Base-by-base conservation (phyloP, 2,888 invertebrate species). In the Orgyia antiqua region DNA sequence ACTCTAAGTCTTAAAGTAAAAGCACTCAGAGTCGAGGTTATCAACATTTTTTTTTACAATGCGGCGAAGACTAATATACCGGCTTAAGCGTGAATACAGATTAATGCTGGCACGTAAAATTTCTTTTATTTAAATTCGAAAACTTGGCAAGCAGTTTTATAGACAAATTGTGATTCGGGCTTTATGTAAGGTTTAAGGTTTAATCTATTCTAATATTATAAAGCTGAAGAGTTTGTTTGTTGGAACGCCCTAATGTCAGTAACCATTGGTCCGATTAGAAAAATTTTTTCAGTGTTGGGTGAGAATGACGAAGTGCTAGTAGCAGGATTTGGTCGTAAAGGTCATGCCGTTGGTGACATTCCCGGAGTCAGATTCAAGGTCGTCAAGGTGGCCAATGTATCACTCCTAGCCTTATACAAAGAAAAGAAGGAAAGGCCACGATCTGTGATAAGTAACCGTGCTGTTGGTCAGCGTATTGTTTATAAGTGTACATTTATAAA, bases 261-360 rank as follows among this genome's bases (percentile, higher is more conserved):
- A n/a, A n/a, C n/a, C n/a, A n/a, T n/a, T n/a, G n/a, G n/a, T n/a
- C n/a, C n/a, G n/a, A n/a, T n/a, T n/a, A n/a, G n/a, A n/a, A n/a
- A n/a, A n/a, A n/a, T n/a, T n/a, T n/a, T n/a, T n/a, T n/a, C n/a
- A n/a, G n/a, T n/a, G n/a, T n/a, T n/a, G n/a, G n/a, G n/a, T n/a
- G 99, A 99, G 88, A 99, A 99, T 88, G 99, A 99, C 64, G 99
- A 99, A 89, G 99, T 99, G 45, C 88, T 99, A 80, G 98, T 99
- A 32, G 98, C 99, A 54, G 99, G 99, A 66, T 99, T 99, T 82
- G 99, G 99, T 88, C 94, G 99, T 87, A 99, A 98, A 79, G 99
- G 99, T 88, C 99, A 99, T 83, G 99, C 99, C 67, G 99, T 99
- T 43, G 99, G 99, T 90, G 99, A 99, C 91, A 99, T 99, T 93